Evolutionary conservation across 2,888 invertebrate species (phyloP).

Genomic region (Selenia dentaria): DNA sequence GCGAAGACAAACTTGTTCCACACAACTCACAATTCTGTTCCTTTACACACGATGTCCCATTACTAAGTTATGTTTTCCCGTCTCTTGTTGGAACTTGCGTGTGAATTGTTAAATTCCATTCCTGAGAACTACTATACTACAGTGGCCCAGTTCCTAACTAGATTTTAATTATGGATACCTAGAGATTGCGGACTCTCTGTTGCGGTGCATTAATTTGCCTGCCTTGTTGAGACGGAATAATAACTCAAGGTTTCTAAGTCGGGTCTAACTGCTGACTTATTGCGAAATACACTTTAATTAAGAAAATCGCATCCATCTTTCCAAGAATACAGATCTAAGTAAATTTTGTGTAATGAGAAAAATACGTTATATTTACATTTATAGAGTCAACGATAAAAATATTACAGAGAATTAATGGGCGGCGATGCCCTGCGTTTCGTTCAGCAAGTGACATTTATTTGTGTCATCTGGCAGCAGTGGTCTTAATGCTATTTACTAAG

Average conservation of each 20-base stretch:
- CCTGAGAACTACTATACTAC: constrained; percentile 58
- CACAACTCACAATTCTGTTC: constrained; percentile 33
- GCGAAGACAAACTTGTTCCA: constrained; percentile 34
- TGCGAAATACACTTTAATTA: no score
- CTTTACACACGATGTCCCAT: constrained; percentile 53
- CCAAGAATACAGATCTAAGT: no score
- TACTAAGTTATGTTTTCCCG: constrained; percentile 60
- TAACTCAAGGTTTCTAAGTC: constrained; percentile 17
- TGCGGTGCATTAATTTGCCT: constrained; percentile 46
- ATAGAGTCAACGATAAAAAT: background rate
- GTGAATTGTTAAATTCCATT: constrained; percentile 82
- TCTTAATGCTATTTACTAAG: constrained; percentile 24
- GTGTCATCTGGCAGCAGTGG: constrained; percentile 24
- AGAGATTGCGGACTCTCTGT: constrained; percentile 54
- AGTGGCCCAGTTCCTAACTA: constrained; percentile 70
- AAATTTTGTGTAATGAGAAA: no score
- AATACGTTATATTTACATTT: no score
- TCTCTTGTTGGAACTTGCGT: constrained; percentile 65
- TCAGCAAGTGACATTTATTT: constrained; percentile 28
- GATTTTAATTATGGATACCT: constrained; percentile 79
- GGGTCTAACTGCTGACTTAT: background rate
- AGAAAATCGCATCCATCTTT: no score
- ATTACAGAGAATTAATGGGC: constrained; percentile 1
- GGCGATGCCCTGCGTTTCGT: constrained; percentile 10
- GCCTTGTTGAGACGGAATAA: constrained; percentile 28